Base-by-base conservation (phyloP, 2,113 vertebrate species). In the Osmerus mordax region DNA sequence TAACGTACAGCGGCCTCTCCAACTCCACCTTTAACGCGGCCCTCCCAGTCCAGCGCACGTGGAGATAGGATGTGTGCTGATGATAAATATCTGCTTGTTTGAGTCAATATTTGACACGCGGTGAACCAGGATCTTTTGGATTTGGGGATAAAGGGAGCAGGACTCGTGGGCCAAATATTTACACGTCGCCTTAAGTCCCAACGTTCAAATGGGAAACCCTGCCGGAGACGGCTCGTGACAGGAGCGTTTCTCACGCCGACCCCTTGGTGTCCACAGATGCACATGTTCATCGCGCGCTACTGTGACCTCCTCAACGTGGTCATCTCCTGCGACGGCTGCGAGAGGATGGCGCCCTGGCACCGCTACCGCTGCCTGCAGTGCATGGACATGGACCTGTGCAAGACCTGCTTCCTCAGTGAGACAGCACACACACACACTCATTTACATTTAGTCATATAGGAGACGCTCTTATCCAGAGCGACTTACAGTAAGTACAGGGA, bases 271-370 rank as follows among this genome's bases (percentile, higher is more conserved):
- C 58, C 25, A 29, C 65, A 99, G 97, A 99, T 98, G 96, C 97
- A 99, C 89, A 96, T 98, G 97, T 99, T 99, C 84, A 96, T 98
- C 4, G 96, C 97, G 15, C 95, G 97, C n/a, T 98, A 98, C 77
- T 98, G 96, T 66, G 95, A 98, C 86, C 91, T 96, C 75, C 80
- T 99, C 3, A 98, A 97, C 0, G 96, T 99, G 61, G 97, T 98
- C 83, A 98, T 99, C 18, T 98, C 97, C 21, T 99, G 97, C 0
- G 95, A 99, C 0, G 97, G 97, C 13, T 99, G 97, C 12, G 95
- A 98, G 64, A 92, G 97, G 72, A 98, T 99, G 13, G 96, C 96
- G 0, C 97, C 97, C 0, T 98, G 95, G 95, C 95, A 97, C 67
- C 95, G 97, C n/a, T 99, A 98, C 88, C 89, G 96, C 71, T 99